These are phyloP conservation scores for Dolichotis patagonum DNA, from an alignment of 2,113 vertebrate species.

Conservation along the genomic window DNA sequence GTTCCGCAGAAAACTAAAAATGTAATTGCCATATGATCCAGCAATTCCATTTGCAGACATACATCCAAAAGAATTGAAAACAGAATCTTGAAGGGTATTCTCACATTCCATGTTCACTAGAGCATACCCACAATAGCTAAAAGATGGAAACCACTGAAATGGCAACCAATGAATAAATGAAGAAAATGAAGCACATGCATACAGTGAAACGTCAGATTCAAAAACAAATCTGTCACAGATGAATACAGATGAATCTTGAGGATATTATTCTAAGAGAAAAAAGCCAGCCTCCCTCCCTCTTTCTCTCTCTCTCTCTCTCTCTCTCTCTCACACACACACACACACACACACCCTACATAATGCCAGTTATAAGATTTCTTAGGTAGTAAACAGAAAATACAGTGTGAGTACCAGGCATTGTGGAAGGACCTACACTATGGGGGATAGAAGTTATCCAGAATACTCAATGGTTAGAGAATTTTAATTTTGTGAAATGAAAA, in stretches of 20 bases:
- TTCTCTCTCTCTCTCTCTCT: too few species aligned
- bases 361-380: background rate
- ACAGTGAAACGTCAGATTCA: background rate
- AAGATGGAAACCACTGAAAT: background rate
- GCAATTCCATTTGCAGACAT: background rate
- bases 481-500: background rate
- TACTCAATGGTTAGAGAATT: background rate
- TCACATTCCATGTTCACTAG: background rate
- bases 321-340: too few species aligned
- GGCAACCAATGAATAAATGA: background rate
- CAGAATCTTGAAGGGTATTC: background rate
- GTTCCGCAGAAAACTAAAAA: background rate
- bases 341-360: background rate
- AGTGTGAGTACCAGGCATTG: background rate
- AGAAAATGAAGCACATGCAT: background rate
- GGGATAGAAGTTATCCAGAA: background rate
- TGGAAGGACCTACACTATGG: background rate
- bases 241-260: background rate
- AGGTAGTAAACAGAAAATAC: background rate
- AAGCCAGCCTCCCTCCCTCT: too few species aligned
- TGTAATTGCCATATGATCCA: background rate
- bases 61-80: background rate
- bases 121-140: background rate
- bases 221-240: too few species aligned
- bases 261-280: background rate